phyloP scores from a whole-genome alignment of 2,113 vertebrate genomes.

The Callipepla squamata region DNA sequence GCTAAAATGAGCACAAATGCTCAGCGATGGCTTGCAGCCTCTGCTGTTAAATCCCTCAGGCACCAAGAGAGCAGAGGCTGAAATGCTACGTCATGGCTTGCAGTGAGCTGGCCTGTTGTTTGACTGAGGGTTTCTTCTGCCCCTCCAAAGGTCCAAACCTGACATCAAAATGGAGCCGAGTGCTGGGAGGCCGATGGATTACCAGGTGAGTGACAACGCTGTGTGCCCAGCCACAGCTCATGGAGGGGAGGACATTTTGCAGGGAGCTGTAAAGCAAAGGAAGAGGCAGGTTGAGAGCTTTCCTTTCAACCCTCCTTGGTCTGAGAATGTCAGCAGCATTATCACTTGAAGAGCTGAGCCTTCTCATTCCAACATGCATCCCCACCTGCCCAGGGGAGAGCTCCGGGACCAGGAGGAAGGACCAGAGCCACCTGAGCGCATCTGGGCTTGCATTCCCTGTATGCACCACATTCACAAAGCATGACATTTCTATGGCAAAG shows the following conservation, averaged over 20 bases:
- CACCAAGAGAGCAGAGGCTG: not conserved
- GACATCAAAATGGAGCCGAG: slow-evolving; percentile 97
- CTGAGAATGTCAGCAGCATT: not conserved
- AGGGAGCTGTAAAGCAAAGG: not conserved
- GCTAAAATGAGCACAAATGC: fast-evolving
- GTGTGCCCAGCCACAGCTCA: not conserved
- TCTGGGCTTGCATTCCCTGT: not conserved
- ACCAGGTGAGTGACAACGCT: slow-evolving; percentile 82
- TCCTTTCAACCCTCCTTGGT: not conserved
- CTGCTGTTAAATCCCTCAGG: not conserved
- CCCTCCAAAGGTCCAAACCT: slow-evolving; percentile 88
- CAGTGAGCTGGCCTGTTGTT: fast-evolving
- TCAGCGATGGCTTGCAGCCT: not conserved
- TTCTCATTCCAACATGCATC: no score
- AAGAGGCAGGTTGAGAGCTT: not conserved
- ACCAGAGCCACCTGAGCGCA: not conserved
- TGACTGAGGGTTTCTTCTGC: not conserved
- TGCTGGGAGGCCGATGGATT: slow-evolving; percentile 93
- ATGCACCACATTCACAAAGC: no score
- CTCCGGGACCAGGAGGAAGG: not conserved
- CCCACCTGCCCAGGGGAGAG: no score
- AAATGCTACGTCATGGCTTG: not conserved
- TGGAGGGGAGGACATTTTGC: fast-evolving
- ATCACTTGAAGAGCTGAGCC: not conserved
- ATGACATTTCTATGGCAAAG: no score